phyloP scores from a whole-genome alignment of 2,113 vertebrate species.

The Chaenogobius annularis region DNA sequence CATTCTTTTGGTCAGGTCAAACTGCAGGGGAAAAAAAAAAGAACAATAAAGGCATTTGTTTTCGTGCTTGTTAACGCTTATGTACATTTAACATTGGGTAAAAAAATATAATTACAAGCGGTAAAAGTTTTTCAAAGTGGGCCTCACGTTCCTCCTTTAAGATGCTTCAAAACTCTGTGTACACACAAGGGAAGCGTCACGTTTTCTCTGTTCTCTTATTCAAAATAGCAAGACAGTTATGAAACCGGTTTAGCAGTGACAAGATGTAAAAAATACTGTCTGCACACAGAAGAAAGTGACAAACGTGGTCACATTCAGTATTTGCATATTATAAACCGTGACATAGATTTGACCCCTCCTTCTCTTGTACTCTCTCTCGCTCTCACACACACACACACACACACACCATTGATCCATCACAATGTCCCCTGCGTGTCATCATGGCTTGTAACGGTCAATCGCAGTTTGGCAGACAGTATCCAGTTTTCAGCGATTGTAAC shows the following conservation, averaged over 20 bases:
- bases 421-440: constrained; percentile 78
- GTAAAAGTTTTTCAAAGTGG: background rate
- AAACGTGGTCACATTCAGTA: constrained; percentile 73
- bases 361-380: constrained; percentile 72
- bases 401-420: constrained; percentile 52
- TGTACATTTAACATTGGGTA: constrained; percentile 37
- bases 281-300: background rate
- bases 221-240: background rate
- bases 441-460: constrained; percentile 98
- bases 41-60: background rate
- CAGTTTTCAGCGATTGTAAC: constrained; percentile 89
- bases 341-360: constrained; percentile 91
- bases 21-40: background rate
- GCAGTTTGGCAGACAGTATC: constrained; percentile 87
- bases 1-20: background rate
- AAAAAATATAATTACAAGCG: too few species aligned
- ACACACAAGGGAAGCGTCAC: background rate
- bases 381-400: constrained; percentile 66
- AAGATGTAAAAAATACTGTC: background rate
- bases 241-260: background rate
- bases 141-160: background rate
- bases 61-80: constrained; percentile 44
- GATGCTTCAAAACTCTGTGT: background rate
- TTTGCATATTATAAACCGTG: constrained; percentile 86
- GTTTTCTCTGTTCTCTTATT: background rate